Percentiles rank a stretch among this genome's conserved stretches.
These are phyloP conservation scores for Tenthredo notha DNA, from an alignment of 2,888 invertebrate species.

Conservation along the genomic window DNA sequence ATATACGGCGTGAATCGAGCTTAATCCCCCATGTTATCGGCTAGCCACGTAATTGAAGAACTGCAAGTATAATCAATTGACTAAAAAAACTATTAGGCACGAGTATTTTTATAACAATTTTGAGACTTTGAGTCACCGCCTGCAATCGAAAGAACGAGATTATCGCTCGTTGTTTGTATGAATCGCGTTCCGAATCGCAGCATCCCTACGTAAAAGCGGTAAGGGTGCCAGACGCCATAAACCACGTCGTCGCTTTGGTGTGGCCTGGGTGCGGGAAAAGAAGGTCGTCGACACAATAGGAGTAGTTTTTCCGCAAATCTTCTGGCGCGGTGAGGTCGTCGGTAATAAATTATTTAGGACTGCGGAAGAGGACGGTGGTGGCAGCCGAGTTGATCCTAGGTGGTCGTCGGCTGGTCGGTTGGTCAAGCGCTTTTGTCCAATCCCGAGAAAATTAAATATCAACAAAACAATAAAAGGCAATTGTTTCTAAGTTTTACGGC, in stretches of 20 bases:
- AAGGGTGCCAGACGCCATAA: constrained; percentile 11
- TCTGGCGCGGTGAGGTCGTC: neutral
- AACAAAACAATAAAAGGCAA: constrained; percentile 79
- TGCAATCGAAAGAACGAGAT: neutral
- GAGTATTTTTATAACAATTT: neutral
- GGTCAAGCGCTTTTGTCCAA: constrained; percentile 55
- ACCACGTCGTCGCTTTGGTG: neutral
- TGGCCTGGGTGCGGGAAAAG: constrained; percentile 11
- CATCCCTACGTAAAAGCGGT: neutral
- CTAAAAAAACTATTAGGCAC: neutral
- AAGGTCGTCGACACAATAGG: constrained; percentile 41
- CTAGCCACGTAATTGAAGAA: constrained; percentile 31
- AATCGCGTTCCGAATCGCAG: neutral
- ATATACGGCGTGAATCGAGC: constrained; percentile 69
- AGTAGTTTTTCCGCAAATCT: constrained; percentile 55
- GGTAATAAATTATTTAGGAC: constrained; percentile 76
- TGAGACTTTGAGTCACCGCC: neutral
- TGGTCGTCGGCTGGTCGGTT: neutral
- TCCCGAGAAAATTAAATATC: constrained; percentile 77
- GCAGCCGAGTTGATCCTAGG: constrained; percentile 57
- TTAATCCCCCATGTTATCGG: constrained; percentile 27
- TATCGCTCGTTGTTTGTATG: neutral
- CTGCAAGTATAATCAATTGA: constrained; percentile 4
- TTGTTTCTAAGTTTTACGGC: constrained; percentile 78
- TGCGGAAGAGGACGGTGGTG: constrained; percentile 64